A percentile compares a stretch with the other conserved stretches of the same genome.
These are phyloP conservation scores for Galerucella nymphaeae DNA, from an alignment of 2,888 invertebrate genomes.

Conservation along the genomic window DNA sequence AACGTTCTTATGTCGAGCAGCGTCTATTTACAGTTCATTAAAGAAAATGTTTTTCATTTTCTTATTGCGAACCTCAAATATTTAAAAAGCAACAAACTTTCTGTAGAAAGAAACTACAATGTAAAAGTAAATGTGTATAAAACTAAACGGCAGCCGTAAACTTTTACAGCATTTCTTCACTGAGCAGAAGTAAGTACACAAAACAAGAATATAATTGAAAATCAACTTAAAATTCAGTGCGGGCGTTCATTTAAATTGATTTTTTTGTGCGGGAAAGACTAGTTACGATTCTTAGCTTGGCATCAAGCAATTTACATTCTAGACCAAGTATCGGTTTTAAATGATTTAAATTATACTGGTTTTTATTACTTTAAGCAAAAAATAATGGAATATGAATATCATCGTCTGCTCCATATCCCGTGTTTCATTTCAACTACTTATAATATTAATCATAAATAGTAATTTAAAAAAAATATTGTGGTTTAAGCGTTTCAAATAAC, in stretches of 20 bases:
- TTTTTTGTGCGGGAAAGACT: not conserved
- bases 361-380: too few relatives aligned
- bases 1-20: not conserved
- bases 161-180: conserved; percentile 17
- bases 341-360: too few relatives aligned
- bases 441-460: too few relatives aligned
- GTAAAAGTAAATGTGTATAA: conserved; percentile 13
- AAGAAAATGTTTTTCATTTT: conserved; percentile 4
- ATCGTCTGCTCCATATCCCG: too few relatives aligned
- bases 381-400: too few relatives aligned
- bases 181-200: conserved; percentile 12
- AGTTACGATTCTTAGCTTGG: not conserved
- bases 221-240: conserved; percentile 8
- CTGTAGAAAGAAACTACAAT: conserved; percentile 9
- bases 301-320: too few relatives aligned
- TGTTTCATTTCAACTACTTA: too few relatives aligned
- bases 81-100: conserved; percentile 15
- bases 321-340: too few relatives aligned
- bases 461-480: too few relatives aligned
- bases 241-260: conserved; percentile 12
- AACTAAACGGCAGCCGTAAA: conserved; percentile 20
- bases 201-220: conserved; percentile 17
- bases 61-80: conserved; percentile 16
- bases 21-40: conserved; percentile 9
- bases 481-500: too few relatives aligned